Percentiles rank a stretch among this genome's conserved stretches.
Conservation (phyloP, 1,140 invertebrate species). For the Drosophila tsacasi region DNA sequence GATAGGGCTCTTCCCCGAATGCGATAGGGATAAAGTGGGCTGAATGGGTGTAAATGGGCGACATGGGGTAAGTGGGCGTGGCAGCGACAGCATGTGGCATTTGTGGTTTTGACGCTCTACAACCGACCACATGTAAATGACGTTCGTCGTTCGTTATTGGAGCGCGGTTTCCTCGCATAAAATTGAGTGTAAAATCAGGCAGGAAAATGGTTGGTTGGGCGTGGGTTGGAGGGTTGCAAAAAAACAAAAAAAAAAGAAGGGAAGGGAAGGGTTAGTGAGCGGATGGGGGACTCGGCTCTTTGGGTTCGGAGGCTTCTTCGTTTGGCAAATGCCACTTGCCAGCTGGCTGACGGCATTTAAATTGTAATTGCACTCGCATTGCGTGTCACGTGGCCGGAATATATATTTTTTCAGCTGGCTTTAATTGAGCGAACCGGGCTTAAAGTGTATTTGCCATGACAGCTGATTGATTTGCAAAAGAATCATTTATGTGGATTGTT, state of each 20-base stretch:
- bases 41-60: neutral
- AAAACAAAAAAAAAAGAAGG: neutral
- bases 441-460: constrained; percentile 24
- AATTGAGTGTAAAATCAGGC: constrained; percentile 67
- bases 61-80: constrained; percentile 14
- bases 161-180: constrained; percentile 75
- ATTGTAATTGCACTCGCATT: constrained; percentile 76
- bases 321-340: constrained; percentile 40
- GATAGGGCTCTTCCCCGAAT: constrained; percentile 38
- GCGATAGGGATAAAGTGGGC: constrained; percentile 8
- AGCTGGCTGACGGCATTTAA: constrained; percentile 66
- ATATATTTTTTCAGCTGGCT: constrained; percentile 10
- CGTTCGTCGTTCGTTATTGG: constrained; percentile 83
- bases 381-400: constrained; percentile 59
- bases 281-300: neutral
- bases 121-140: constrained; percentile 82
- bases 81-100: constrained; percentile 75
- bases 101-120: constrained; percentile 83
- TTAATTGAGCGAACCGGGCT: constrained; percentile 64
- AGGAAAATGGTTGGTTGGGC: constrained; percentile 22
- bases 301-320: constrained; percentile 22
- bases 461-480: constrained; percentile 28
- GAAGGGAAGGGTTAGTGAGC: neutral
- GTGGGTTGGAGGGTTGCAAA: neutral
- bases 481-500: constrained; percentile 2